Percentiles rank a stretch among this genome's conserved stretches.
Conservation (phyloP, 64 coral and sea anemone species). For the Hydrozoanthus tunicans region DNA sequence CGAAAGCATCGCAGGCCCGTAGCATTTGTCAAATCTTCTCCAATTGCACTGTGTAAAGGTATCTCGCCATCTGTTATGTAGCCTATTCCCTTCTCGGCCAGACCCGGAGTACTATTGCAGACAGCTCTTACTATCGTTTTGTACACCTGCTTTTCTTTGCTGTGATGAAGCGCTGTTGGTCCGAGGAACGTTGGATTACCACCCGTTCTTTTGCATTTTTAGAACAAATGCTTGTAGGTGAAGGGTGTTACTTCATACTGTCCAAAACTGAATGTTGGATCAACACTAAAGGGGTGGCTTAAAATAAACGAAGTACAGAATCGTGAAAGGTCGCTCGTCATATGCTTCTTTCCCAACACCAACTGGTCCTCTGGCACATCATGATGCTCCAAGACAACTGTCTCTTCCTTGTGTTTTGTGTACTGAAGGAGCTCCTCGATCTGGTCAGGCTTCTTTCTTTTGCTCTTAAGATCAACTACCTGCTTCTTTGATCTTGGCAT, state of each 20-base stretch:
- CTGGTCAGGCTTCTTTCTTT: slow-evolving; percentile 21
- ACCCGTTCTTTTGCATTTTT: slow-evolving; percentile 47
- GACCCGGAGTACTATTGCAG: neutral
- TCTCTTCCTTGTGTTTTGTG: slow-evolving; percentile 40
- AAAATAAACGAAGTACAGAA: slow-evolving; percentile 38
- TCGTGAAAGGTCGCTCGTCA: slow-evolving; percentile 48
- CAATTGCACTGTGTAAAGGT: slow-evolving; percentile 13
- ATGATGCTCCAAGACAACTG: slow-evolving; percentile 45
- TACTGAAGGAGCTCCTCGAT: slow-evolving; percentile 51
- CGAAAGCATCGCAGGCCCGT: slow-evolving; percentile 49
- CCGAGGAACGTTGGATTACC: slow-evolving; percentile 32
- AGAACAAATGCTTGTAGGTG: slow-evolving; percentile 48
- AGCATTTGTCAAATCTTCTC: slow-evolving; percentile 26
- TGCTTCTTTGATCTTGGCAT: slow-evolving; percentile 50
- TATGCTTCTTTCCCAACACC: slow-evolving; percentile 51
- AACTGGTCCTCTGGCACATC: slow-evolving; percentile 55
- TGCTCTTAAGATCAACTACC: slow-evolving; percentile 29
- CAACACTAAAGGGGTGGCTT: slow-evolving; percentile 57
- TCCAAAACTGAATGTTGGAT: slow-evolving; percentile 71
- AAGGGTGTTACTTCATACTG: slow-evolving; percentile 51
- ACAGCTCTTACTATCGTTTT: slow-evolving; percentile 47
- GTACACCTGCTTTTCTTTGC: slow-evolving; percentile 7
- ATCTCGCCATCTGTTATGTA: slow-evolving; percentile 35
- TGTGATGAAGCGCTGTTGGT: slow-evolving; percentile 47
- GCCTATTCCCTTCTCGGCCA: slow-evolving; percentile 7